Evolutionary conservation across 2,113 vertebrate genomes (phyloP), one percentile per base, ranked within the genome.

Genomic region (Pseudopodoces humilis): DNA sequence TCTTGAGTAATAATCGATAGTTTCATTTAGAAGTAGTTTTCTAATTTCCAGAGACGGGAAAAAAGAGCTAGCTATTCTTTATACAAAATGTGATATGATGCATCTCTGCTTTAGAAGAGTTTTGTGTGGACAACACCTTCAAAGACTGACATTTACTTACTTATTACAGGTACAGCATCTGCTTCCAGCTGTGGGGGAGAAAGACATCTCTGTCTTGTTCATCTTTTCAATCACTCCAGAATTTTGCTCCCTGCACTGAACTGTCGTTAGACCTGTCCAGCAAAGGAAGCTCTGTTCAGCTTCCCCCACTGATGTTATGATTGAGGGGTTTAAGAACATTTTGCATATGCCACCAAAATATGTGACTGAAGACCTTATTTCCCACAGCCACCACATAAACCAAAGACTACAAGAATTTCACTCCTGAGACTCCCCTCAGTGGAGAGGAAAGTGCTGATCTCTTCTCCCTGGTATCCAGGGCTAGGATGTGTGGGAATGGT

Each of bases 401-500:
- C 35, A 55, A 53, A 47, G 17, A 59, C 4, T 12, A 39, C 39
- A 39, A 39, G 12, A 39, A 39, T 39, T 39, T 39, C 39, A 39
- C 39, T 39, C 39, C 39, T 39, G 39, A 39, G 39, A 39, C 11
- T 39, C 39, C 39, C 39, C 39, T 39, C 39, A 39, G 39, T 4
- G 19, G 25, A 55, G 10, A 30, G 2, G 20, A 35, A 90, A 21
- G 10, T 65, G 15, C 7, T 47, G 27, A 74, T 37, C 30, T 47
- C 76, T 37, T 59, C 35, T 60, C 1, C 4, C 3, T n/a, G 13
- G 11, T 37, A 24, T 39, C 71, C 31, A 52, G 17, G 31, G 23
- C 35, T 6, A 27, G 11, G 16, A 23, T 16, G 2, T 1, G 0
- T 33, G 10, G 33, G 18, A 74, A 65, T 2, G 7, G 25, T 41